Conservation (phyloP, 2,888 invertebrate species). For the Ferdinandea cuprea region DNA sequence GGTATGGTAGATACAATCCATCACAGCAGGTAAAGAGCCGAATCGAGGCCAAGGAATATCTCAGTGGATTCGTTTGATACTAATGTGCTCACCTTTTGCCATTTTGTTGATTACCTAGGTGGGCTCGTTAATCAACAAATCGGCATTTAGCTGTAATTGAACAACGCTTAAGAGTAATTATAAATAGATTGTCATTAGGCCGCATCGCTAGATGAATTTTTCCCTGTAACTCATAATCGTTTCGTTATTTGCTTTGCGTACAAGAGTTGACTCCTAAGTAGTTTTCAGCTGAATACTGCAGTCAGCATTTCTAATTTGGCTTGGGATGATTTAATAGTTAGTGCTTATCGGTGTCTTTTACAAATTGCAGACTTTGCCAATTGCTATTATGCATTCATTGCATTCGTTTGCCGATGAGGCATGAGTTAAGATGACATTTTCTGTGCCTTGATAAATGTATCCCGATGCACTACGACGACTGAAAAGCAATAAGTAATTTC, state of each 20-base stretch:
- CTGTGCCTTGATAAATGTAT: conserved; percentile 61
- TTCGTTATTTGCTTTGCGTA: conserved; percentile 55
- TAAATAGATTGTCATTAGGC: conserved; percentile 62
- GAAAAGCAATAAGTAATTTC: conserved; percentile 41
- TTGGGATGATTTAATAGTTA: conserved; percentile 44
- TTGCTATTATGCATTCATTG: conserved; percentile 56
- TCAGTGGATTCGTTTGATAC: conserved; percentile 8
- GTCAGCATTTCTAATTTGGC: conserved; percentile 56
- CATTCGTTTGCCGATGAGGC: conserved; percentile 33
- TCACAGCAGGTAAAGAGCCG: conserved; percentile 35
- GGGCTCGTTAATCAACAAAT: conserved; percentile 68
- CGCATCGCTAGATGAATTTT: conserved; percentile 42
- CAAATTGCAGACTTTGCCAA: conserved; percentile 59
- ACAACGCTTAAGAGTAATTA: conserved; percentile 64
- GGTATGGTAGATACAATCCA: conserved; percentile 27
- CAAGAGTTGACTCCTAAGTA: conserved; percentile 59
- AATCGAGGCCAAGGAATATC: conserved; percentile 67
- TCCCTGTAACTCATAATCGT: conserved; percentile 52
- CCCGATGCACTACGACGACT: conserved; percentile 34
- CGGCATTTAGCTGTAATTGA: conserved; percentile 70
- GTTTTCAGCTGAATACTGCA: conserved; percentile 29
- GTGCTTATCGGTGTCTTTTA: conserved; percentile 53
- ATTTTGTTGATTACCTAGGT: conserved; percentile 62
- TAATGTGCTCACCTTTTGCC: conserved; percentile 65
- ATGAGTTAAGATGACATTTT: conserved; percentile 64